These are phyloP conservation scores for Anas bernieri DNA, from an alignment of 2,797 vertebrate species.

Conservation along the genomic window DNA sequence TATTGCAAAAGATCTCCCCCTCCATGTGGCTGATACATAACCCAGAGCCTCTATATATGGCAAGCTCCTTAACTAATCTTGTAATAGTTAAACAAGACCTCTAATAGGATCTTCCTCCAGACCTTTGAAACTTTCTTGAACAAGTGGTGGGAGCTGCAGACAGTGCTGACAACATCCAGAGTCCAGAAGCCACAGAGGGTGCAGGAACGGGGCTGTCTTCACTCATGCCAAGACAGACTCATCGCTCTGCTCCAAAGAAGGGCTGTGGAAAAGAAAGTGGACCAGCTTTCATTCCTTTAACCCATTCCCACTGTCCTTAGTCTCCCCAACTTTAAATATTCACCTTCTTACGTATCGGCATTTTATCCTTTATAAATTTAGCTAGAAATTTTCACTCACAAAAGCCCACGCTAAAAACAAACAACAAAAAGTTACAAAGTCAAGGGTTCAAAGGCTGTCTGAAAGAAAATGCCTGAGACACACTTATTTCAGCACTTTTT, in stretches of 20 bases:
- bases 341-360: background rate
- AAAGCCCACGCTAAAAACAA: rapidly evolving
- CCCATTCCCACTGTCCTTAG: background rate
- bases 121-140: constrained; percentile 40
- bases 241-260: background rate
- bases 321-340: background rate
- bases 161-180: background rate
- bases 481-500: constrained; percentile 42
- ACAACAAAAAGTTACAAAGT: background rate
- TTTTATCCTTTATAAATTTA: background rate
- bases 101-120: background rate
- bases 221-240: rapidly evolving
- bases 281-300: background rate
- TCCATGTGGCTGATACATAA: background rate
- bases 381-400: background rate
- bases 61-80: constrained; percentile 7
- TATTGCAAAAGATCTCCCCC: background rate
- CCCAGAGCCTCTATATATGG: background rate
- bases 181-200: background rate
- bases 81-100: constrained; percentile 9
- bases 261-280: background rate
- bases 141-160: background rate
- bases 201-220: background rate
- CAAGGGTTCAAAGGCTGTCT: constrained; percentile 23
- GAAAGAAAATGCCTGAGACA: background rate